phyloP scores from a whole-genome alignment of 2,888 invertebrate species.

The Cerceris rybyensis region DNA sequence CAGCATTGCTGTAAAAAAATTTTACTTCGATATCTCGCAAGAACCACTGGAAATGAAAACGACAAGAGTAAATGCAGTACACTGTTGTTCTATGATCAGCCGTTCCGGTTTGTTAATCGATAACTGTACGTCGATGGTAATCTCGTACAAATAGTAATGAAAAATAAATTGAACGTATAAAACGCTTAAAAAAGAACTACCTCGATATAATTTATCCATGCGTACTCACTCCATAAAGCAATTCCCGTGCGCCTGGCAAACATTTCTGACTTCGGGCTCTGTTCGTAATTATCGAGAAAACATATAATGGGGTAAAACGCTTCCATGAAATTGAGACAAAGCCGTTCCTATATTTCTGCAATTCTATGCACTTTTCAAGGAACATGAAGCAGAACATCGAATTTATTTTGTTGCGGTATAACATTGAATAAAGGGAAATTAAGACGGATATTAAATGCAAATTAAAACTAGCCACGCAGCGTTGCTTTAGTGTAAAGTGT shows the following conservation, averaged over 20 bases:
- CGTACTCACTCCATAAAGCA: not conserved
- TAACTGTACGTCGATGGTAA: constrained; percentile 1
- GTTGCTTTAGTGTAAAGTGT: no score
- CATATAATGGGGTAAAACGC: constrained; percentile 26
- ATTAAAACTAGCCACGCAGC: no score
- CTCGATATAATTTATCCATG: constrained; percentile 16
- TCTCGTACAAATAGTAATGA: constrained; percentile 13
- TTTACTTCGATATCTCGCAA: constrained; percentile 6
- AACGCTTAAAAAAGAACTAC: constrained; percentile 17
- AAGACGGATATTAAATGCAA: no score
- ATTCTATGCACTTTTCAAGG: not conserved
- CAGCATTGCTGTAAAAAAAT: constrained; percentile 8
- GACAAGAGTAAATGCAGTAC: constrained; percentile 17
- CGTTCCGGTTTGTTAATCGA: constrained; percentile 15
- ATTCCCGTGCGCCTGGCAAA: not conserved
- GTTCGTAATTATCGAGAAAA: constrained; percentile 35
- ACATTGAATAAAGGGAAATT: no score
- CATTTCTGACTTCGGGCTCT: constrained; percentile 18
- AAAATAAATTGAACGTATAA: constrained; percentile 20
- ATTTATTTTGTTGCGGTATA: no score
- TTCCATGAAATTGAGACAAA: not conserved
- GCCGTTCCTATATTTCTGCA: not conserved
- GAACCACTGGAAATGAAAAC: not conserved
- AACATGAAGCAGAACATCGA: no score
- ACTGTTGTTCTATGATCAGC: constrained; percentile 4